Conservation (phyloP, 2,888 invertebrate species). For the Spilosoma lubricipeda region DNA sequence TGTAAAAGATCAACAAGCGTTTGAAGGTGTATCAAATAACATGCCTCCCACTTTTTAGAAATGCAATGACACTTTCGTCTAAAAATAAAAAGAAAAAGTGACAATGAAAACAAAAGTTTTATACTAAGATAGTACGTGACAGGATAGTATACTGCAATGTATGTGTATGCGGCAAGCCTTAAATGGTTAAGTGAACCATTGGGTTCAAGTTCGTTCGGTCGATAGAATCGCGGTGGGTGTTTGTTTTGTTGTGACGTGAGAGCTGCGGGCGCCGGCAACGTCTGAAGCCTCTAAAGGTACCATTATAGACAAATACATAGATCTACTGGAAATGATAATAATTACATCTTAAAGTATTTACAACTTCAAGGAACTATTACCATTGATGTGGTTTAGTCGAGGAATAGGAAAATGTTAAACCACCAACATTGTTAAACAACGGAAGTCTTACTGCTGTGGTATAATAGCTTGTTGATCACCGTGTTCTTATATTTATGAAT, state of each 20-base stretch:
- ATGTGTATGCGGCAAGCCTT: conserved; percentile 58
- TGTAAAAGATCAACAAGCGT: conserved; percentile 43
- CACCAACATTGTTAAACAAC: background rate
- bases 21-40: conserved; percentile 73
- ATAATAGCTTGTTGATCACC: background rate
- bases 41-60: conserved; percentile 37
- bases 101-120: conserved; percentile 60
- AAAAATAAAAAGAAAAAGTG: conserved; percentile 59
- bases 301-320: conserved; percentile 41
- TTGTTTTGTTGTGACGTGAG: conserved; percentile 78
- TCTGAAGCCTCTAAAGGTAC: conserved; percentile 42
- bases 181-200: conserved; percentile 65
- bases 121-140: conserved; percentile 57
- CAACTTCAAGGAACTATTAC: background rate
- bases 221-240: conserved; percentile 67
- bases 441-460: background rate
- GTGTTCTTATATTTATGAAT: background rate
- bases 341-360: background rate
- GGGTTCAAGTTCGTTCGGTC: conserved; percentile 72
- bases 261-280: conserved; percentile 72
- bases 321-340: conserved; percentile 36
- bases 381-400: background rate
- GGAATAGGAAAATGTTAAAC: background rate
- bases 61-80: conserved; percentile 48
- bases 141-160: conserved; percentile 60